Evolutionary conservation across 2,797 vertebrate genomes (phyloP).

Genomic region (Hippoglossus hippoglossus): DNA sequence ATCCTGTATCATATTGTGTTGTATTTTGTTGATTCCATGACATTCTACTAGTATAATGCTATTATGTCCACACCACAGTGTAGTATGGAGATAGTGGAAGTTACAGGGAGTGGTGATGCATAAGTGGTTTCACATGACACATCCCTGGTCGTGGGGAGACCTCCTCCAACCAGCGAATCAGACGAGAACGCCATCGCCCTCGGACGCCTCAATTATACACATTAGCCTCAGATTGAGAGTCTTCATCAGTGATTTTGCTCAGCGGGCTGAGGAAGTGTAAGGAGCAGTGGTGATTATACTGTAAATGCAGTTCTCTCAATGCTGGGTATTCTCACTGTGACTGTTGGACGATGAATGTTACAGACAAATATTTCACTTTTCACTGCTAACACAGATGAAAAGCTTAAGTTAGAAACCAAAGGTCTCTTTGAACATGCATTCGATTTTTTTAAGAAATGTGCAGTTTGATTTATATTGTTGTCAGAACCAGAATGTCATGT

Average conservation of each 20-base stretch:
- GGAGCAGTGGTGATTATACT: slow-evolving; percentile 41
- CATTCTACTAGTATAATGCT: not conserved
- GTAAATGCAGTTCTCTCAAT: slow-evolving; percentile 11
- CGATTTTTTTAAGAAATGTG: not conserved
- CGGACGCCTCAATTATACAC: slow-evolving; percentile 50
- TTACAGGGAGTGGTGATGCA: slow-evolving; percentile 12
- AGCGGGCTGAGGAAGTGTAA: slow-evolving; percentile 38
- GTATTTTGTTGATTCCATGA: too few relatives aligned
- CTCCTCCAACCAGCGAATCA: slow-evolving; percentile 38
- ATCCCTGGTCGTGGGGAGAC: slow-evolving; percentile 15
- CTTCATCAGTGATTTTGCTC: slow-evolving; percentile 47
- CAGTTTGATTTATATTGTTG: too few relatives aligned
- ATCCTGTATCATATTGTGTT: too few relatives aligned
- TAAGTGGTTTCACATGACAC: slow-evolving; percentile 37
- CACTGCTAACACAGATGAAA: not conserved
- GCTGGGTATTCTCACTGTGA: not conserved
- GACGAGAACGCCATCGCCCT: slow-evolving; percentile 16
- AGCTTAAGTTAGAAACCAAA: not conserved
- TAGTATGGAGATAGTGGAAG: not conserved
- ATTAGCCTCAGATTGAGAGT: slow-evolving; percentile 52
- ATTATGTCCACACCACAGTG: too few relatives aligned
- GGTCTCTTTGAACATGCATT: not conserved
- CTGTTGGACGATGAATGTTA: not conserved
- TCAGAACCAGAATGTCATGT: too few relatives aligned
- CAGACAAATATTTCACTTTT: not conserved